Evolutionary conservation across 2,797 vertebrate species (phyloP), one percentile per base, ranked within the genome.

Genomic region (Myiothlypis coronata): DNA sequence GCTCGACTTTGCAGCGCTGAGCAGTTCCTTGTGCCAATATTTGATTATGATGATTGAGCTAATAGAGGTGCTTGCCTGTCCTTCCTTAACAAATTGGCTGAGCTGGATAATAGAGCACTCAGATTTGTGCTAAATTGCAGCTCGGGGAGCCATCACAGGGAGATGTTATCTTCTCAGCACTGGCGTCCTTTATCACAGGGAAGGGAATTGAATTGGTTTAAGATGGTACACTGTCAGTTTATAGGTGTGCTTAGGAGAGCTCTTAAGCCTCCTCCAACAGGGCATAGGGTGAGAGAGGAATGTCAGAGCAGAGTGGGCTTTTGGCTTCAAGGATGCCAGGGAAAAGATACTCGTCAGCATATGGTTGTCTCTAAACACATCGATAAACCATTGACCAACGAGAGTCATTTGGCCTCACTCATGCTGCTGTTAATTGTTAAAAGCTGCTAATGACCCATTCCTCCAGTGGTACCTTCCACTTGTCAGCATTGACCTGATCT

Each of bases 11-110:
- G 64, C 67, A 82, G 59, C 0, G 0, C 61, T 0, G 10, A 77
- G 41, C 39, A 7, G 39, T 14, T 81, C 78, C 46, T 84, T 95
- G 50, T 94, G 87, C 90, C 86, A 94, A 52, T 55, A 69, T 92
- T 91, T 93, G 90, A 63, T 94, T 64, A 76, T 52, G 75, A 55
- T 79, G 70, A 92, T 79, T 16, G 64, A 96, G 92, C 86, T 96
- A 94, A 96, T 93, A 91, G 92, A 82, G 30, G 6, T 23, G 52
- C 85, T 95, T 39, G 3, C 89, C 89, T 95, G 91, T 93, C 96
- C 81, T 94, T 96, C 47, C 97, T 88, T 97, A 97, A 97, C 95
- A 65, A 98, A 94, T 81, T 91, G 83, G 77, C 91, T 84, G 80
- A 83, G 81, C 91, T 85, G 53, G 86, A 81, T 96, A 96, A 96